Conservation (phyloP, 2,113 vertebrate species). For the Spilogale gracilis region DNA sequence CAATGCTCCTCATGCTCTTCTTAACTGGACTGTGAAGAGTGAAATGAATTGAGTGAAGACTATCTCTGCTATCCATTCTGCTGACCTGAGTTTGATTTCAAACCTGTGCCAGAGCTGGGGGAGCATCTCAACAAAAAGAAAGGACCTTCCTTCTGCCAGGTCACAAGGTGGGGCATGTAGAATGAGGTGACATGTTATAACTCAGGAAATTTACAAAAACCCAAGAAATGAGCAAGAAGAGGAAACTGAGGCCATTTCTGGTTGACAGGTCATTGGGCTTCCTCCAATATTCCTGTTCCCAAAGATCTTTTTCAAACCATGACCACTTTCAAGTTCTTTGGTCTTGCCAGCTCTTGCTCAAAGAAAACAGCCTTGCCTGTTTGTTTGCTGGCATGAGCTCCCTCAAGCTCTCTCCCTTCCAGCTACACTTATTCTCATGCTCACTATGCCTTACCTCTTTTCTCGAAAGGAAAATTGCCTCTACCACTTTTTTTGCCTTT, state of each 20-base stretch:
- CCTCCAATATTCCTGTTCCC: neutral
- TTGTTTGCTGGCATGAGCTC: neutral
- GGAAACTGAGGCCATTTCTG: constrained; percentile 49
- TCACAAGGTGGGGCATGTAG: constrained; percentile 46
- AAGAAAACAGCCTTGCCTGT: neutral
- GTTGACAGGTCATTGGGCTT: neutral
- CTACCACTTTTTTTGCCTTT: neutral
- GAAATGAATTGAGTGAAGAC: neutral
- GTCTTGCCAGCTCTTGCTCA: constrained; percentile 21
- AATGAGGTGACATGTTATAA: neutral
- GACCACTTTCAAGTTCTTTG: constrained; percentile 33
- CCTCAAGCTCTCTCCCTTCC: neutral
- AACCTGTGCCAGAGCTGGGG: neutral
- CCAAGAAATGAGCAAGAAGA: constrained; percentile 35
- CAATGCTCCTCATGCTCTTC: neutral
- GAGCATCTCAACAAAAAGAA: constrained; percentile 30
- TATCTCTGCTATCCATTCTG: neutral
- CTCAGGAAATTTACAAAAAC: neutral
- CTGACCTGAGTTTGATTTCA: constrained; percentile 37
- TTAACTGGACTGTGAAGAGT: neutral
- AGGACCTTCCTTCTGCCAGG: constrained; percentile 37
- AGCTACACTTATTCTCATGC: neutral
- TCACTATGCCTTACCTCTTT: neutral
- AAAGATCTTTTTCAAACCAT: constrained; percentile 3
- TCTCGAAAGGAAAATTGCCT: neutral